Percentiles rank a stretch among this genome's conserved stretches.
These are phyloP conservation scores for Dendrolimus pini DNA, from an alignment of 2,888 invertebrate species.

Conservation along the genomic window DNA sequence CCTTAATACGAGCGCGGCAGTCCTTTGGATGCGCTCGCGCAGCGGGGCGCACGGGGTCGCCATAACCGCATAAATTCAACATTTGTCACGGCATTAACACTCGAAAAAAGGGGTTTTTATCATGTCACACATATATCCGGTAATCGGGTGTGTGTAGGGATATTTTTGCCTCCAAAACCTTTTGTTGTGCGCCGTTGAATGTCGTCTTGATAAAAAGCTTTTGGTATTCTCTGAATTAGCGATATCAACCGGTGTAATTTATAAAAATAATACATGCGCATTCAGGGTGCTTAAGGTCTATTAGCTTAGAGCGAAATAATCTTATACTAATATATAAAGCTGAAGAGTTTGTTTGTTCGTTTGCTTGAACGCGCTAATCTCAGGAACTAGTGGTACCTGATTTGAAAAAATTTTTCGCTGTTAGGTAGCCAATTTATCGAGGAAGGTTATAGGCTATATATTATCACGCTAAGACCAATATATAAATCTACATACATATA, in stretches of 20 bases:
- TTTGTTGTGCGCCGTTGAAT: neutral
- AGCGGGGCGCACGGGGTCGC: constrained; percentile 54
- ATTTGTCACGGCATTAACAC: constrained; percentile 76
- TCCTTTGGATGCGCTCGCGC: constrained; percentile 25
- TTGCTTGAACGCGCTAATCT: no score
- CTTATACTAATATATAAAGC: no score
- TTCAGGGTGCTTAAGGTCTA: no score
- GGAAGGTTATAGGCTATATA: no score
- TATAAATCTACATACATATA: no score
- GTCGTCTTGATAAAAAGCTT: neutral
- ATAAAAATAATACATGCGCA: neutral
- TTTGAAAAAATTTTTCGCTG: no score
- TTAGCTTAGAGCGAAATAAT: no score
- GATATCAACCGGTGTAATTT: neutral
- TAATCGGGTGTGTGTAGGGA: constrained; percentile 31
- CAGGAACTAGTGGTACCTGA: no score
- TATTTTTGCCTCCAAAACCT: neutral
- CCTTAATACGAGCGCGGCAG: constrained; percentile 26
- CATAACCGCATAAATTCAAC: constrained; percentile 68
- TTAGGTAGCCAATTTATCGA: no score
- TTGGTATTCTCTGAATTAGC: neutral
- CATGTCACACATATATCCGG: constrained; percentile 70
- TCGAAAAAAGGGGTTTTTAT: constrained; percentile 68
- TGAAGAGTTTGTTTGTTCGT: no score
- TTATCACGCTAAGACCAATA: no score